Evolutionary conservation across 2,797 vertebrate species (phyloP), one percentile per base, ranked within the genome.

Genomic region (Heliangelus exortis): DNA sequence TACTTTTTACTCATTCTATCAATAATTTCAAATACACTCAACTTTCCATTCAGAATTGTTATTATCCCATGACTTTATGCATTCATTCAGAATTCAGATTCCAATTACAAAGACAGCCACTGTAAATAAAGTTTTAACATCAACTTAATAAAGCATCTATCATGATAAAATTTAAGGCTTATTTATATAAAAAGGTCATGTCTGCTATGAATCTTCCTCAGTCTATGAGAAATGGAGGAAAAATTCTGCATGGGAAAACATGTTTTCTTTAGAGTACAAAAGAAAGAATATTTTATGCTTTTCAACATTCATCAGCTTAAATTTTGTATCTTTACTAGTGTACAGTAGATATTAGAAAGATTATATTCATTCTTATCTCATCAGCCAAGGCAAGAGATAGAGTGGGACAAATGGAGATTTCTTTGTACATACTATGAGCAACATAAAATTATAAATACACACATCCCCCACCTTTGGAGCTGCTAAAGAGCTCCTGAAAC

Each of bases 391-490:
- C 31, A 74, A 65, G 29, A 89, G 29, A n/a, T 36, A 15, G 69
- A 89, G 15, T 15, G 5, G 31, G 34, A 79, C 25, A 84, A 73
- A 43, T 0, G 7, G 10, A 51, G 31, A 71, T 80, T 48, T 83
- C 9, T 76, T 45, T 39, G 54, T 25, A 41, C 6, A 12, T 41
- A 55, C 28, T 19, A 4, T 3, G 6, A 88, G 45, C 16, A 34
- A 53, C 0, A 0, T 21, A 77, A 59, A 59, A 68, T 17, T 0
- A 54, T 17, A 55, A 26, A 7, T 39, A 8, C 13, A 33, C 5
- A 7, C 6, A 5, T 7, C 2, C 4, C 4, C 6, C 7, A 18
- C 5, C 15, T 31, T 8, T 53, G 25, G 20, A 54, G 12, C 33
- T 45, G 45, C 19, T 22, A n/a, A 25, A 7, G 5, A 69, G 28